These are phyloP conservation scores for Eumaeus atala DNA, from an alignment of 1,140 invertebrate species.

Conservation along the genomic window DNA sequence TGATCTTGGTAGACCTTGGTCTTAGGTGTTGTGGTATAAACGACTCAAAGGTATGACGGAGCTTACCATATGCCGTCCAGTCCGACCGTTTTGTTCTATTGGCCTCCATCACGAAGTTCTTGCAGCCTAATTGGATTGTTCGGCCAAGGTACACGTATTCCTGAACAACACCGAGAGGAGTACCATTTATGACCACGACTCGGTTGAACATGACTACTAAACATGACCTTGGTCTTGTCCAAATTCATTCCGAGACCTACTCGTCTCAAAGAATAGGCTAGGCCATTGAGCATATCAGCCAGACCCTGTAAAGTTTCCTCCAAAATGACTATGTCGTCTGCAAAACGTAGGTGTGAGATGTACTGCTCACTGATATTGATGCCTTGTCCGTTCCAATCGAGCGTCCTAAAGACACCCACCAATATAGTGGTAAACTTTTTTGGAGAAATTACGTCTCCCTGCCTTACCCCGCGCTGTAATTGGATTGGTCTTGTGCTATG, in stretches of 20 bases:
- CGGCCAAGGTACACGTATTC: conserved; percentile 19
- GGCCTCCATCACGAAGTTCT: conserved; percentile 13
- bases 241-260: conserved; percentile 15
- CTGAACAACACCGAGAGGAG: conserved; percentile 18
- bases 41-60: conserved; percentile 13
- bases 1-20: conserved; percentile 16
- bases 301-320: conserved; percentile 16
- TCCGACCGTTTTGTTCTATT: conserved; percentile 14
- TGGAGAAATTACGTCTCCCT: conserved; percentile 16
- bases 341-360: conserved; percentile 22
- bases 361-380: conserved; percentile 19
- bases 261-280: conserved; percentile 9
- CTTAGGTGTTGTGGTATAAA: conserved; percentile 13
- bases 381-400: conserved; percentile 18
- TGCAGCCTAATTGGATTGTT: conserved; percentile 16
- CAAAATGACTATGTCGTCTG: conserved; percentile 24
- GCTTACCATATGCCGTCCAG: conserved; percentile 16
- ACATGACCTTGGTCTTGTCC: conserved; percentile 22
- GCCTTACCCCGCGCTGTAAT: conserved; percentile 6
- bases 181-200: conserved; percentile 14
- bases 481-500: conserved; percentile 6
- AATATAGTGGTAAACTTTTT: conserved; percentile 19
- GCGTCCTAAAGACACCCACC: conserved; percentile 14
- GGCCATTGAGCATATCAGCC: conserved; percentile 17
- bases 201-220: conserved; percentile 11